These are phyloP conservation scores for Enteromius radiatus DNA, from an alignment of 2,797 vertebrate species.

Conservation along the genomic window DNA sequence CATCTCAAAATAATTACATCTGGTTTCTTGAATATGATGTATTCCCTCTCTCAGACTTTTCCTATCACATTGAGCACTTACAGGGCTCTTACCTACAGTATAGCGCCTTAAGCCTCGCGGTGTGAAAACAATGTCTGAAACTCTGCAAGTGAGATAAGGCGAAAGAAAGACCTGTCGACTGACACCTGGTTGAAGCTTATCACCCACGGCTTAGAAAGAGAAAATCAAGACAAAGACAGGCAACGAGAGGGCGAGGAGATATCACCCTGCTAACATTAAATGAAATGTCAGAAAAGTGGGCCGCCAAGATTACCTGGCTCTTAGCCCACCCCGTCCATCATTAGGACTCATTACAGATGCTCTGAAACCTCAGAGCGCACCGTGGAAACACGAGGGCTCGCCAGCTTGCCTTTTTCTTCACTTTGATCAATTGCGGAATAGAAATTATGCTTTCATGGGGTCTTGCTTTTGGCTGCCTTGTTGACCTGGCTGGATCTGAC, in stretches of 20 bases:
- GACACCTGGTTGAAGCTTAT: conserved; percentile 46
- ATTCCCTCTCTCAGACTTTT: conserved; percentile 10
- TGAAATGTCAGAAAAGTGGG: conserved; percentile 44
- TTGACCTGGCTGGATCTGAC: conserved; percentile 8
- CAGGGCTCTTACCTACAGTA: background rate
- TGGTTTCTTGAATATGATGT: background rate
- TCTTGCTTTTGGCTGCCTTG: conserved; percentile 16
- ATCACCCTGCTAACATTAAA: conserved; percentile 38
- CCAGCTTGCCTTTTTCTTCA: conserved; percentile 15
- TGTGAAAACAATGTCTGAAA: conserved; percentile 26
- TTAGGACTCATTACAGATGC: conserved; percentile 40
- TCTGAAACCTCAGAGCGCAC: background rate
- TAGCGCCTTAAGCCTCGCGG: background rate
- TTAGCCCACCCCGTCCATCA: conserved; percentile 61
- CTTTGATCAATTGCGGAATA: conserved; percentile 43
- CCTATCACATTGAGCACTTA: conserved; percentile 11
- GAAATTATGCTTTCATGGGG: conserved; percentile 6
- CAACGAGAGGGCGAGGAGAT: background rate
- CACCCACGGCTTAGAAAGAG: conserved; percentile 35
- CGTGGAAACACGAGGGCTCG: conserved; percentile 12
- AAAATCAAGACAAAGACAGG: conserved; percentile 36
- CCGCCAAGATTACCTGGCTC: conserved; percentile 37
- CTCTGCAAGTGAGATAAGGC: conserved; percentile 32
- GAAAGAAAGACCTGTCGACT: conserved; percentile 55
- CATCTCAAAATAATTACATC: conserved; percentile 1